Percentiles rank a stretch among this genome's conserved stretches.
Evolutionary conservation across 2,797 vertebrate genomes (phyloP).

Genomic region (Hylomyscus alleni): DNA sequence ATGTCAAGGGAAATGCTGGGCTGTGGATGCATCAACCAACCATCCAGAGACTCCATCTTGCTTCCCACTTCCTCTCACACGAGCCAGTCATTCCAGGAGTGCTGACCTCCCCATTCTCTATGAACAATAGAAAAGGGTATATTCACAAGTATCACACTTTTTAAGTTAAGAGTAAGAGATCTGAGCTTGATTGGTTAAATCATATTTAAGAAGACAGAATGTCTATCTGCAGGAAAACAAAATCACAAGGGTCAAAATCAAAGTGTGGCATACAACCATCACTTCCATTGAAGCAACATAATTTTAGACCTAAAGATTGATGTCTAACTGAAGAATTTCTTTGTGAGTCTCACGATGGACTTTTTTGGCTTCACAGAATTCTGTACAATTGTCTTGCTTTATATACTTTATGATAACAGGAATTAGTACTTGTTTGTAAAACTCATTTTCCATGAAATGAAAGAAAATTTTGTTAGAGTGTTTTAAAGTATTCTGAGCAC

Average conservation of each 20-base stretch:
- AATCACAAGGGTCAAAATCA: not conserved
- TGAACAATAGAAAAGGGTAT: not conserved
- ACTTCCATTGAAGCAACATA: not conserved
- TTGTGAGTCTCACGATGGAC: not conserved
- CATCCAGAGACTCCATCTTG: not conserved
- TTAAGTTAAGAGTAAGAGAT: not conserved
- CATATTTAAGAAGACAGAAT: not conserved
- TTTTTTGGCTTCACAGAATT: not conserved
- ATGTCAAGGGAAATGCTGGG: not conserved
- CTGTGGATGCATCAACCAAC: not conserved
- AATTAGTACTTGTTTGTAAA: not conserved
- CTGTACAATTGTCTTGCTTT: not conserved
- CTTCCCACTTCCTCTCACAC: not conserved
- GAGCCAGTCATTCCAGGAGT: not conserved
- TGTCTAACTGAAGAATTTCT: conserved; percentile 11
- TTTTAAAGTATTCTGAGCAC: not conserved
- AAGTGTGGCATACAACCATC: not conserved
- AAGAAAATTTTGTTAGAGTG: not conserved
- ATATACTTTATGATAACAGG: not conserved
- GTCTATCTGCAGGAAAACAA: not conserved
- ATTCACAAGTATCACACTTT: not conserved
- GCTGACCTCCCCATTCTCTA: not conserved
- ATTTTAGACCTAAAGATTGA: conserved; percentile 9
- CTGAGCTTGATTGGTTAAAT: not conserved
- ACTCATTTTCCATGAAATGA: conserved; percentile 1